Conservation (phyloP, 2,888 invertebrate species). For the Himalopsyche tibetana region DNA sequence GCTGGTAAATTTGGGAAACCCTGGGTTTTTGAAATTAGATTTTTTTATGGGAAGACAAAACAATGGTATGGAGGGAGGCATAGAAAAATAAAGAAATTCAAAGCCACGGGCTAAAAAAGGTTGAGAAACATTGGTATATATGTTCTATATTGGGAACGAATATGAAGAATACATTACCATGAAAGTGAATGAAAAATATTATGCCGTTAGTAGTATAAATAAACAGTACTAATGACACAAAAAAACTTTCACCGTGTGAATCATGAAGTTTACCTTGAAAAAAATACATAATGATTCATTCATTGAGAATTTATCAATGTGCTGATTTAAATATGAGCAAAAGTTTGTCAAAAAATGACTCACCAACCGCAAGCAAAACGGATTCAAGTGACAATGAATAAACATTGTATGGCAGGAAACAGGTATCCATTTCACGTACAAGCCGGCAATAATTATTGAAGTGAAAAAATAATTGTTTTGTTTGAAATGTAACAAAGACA, state of each 20-base stretch:
- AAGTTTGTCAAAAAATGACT: neutral
- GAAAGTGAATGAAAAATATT: too few relatives aligned
- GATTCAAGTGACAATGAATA: neutral
- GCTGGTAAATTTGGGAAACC: too few relatives aligned
- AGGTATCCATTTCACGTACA: neutral
- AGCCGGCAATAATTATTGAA: neutral
- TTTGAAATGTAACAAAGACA: constrained; percentile 5
- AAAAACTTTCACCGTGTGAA: neutral
- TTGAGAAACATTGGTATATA: too few relatives aligned
- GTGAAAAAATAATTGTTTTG: neutral
- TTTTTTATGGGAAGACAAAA: too few relatives aligned
- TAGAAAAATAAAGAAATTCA: too few relatives aligned
- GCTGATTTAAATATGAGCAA: neutral
- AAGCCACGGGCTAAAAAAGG: too few relatives aligned
- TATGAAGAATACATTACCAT: too few relatives aligned
- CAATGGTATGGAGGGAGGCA: too few relatives aligned
- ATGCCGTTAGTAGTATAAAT: too few relatives aligned
- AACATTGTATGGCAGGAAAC: neutral
- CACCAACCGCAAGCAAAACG: neutral
- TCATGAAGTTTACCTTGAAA: neutral
- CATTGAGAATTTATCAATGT: neutral
- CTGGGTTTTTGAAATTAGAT: too few relatives aligned
- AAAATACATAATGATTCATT: neutral
- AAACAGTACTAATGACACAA: too few relatives aligned
- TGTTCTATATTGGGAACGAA: too few relatives aligned